Conservation (phyloP, 2,888 invertebrate genomes). For the Odontocerum albicorne region DNA sequence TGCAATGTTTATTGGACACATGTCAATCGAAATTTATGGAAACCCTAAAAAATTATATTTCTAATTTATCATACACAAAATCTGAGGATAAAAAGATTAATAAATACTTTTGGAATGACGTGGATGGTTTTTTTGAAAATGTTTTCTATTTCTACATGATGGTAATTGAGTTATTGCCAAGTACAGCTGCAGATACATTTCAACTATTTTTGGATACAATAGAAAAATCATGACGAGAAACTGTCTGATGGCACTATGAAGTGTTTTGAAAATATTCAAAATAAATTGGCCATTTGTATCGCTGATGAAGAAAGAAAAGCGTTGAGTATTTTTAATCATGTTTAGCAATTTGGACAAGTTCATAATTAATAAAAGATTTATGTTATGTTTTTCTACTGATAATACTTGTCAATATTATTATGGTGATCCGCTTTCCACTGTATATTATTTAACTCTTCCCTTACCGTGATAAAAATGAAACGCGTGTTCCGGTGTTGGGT, state of each 20-base stretch:
- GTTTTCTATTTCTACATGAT: conserved; percentile 5
- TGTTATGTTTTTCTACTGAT: too few species aligned
- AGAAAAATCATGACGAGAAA: not conserved
- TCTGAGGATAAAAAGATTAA: not conserved
- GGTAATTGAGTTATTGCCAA: conserved; percentile 11
- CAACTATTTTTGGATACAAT: conserved; percentile 7
- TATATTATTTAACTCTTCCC: too few species aligned
- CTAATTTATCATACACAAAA: conserved; percentile 5
- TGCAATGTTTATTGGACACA: not conserved
- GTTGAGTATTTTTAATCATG: conserved; percentile 10
- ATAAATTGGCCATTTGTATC: conserved; percentile 8
- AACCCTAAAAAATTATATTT: conserved; percentile 11
- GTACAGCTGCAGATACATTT: conserved; percentile 13
- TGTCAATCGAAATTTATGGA: conserved; percentile 12
- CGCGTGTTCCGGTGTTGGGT: too few species aligned
- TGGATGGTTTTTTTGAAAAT: conserved; percentile 4
- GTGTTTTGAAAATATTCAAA: conserved; percentile 2
- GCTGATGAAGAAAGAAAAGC: conserved; percentile 7
- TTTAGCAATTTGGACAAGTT: too few species aligned
- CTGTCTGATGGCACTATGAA: conserved; percentile 2
- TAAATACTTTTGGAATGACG: conserved; percentile 13
- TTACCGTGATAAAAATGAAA: too few species aligned
- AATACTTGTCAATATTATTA: too few species aligned
- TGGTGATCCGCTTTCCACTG: too few species aligned
- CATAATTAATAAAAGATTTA: too few species aligned